These are phyloP conservation scores for Alectura lathami DNA, from an alignment of 2,113 vertebrate species.

Conservation along the genomic window DNA sequence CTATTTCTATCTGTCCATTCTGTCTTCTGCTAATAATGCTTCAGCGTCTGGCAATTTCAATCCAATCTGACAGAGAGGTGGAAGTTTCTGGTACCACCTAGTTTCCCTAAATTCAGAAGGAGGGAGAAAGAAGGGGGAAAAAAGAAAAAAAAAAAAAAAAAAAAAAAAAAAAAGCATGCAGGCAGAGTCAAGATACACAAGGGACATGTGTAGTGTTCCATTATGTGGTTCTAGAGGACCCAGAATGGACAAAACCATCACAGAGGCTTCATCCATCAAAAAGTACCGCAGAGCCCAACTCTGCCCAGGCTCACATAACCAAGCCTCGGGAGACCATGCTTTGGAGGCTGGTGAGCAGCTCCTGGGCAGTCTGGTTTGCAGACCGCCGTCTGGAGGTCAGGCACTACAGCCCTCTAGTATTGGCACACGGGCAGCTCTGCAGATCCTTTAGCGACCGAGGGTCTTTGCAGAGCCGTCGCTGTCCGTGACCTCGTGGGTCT, in stretches of 20 bases:
- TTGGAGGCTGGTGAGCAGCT: neutral
- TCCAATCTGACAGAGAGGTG: neutral
- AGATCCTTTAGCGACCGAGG: fast-evolving
- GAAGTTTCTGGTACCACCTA: neutral
- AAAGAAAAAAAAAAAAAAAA: neutral
- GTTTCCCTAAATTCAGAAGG: neutral
- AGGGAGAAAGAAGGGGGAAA: no score
- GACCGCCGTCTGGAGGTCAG: fast-evolving
- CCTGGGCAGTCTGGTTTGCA: fast-evolving
- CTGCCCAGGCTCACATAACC: fast-evolving
- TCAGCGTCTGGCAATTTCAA: neutral
- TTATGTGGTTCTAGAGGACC: neutral
- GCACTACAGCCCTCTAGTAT: fast-evolving
- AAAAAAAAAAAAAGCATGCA: neutral
- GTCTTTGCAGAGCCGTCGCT: fast-evolving
- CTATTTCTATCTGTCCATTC: neutral
- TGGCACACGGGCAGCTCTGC: fast-evolving
- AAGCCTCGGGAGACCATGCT: fast-evolving
- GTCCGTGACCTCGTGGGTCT: fast-evolving
- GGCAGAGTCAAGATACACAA: neutral
- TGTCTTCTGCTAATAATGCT: neutral
- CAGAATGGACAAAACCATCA: neutral
- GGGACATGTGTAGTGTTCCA: no score
- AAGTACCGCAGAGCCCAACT: fast-evolving
- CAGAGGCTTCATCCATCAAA: neutral